Percentiles rank a stretch among this genome's conserved stretches.
Evolutionary conservation across 1,140 invertebrate species (phyloP).

Genomic region (Chlorops oryzae): DNA sequence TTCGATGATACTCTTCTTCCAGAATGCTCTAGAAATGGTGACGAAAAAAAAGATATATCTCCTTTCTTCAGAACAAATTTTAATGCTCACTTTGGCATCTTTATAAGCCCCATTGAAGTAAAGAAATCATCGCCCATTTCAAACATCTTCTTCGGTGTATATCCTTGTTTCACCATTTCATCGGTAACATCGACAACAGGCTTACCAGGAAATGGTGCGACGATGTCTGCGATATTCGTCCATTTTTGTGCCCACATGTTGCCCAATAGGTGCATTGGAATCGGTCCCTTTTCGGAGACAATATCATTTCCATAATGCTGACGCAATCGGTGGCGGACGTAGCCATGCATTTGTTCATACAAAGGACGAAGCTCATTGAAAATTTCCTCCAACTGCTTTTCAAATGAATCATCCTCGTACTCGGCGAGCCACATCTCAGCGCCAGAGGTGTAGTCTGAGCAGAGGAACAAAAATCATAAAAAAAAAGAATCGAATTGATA

Average conservation of each 20-base stretch:
- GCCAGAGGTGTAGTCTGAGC: conserved; percentile 55
- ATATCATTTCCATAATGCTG: conserved; percentile 66
- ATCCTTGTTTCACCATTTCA: conserved; percentile 66
- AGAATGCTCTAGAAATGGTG: conserved; percentile 54
- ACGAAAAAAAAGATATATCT: neutral
- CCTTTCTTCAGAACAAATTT: neutral
- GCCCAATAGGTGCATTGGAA: conserved; percentile 87
- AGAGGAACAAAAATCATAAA: neutral
- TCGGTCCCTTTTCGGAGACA: conserved; percentile 66
- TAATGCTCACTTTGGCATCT: conserved; percentile 61
- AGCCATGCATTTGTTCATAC: conserved; percentile 65
- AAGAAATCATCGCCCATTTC: conserved; percentile 80
- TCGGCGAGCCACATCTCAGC: conserved; percentile 56
- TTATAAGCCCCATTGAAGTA: conserved; percentile 72
- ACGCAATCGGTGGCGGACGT: conserved; percentile 68
- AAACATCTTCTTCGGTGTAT: conserved; percentile 70
- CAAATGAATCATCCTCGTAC: conserved; percentile 58
- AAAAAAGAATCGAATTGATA: too few relatives aligned
- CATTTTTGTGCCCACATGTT: conserved; percentile 93
- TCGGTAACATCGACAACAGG: conserved; percentile 65
- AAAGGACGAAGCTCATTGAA: conserved; percentile 57
- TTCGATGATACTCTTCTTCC: conserved; percentile 74
- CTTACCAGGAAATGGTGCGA: conserved; percentile 68
- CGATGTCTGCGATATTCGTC: conserved; percentile 64
- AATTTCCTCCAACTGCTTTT: conserved; percentile 54